Conservation (phyloP, 1,140 invertebrate species). For the Ylistrum balloti region DNA sequence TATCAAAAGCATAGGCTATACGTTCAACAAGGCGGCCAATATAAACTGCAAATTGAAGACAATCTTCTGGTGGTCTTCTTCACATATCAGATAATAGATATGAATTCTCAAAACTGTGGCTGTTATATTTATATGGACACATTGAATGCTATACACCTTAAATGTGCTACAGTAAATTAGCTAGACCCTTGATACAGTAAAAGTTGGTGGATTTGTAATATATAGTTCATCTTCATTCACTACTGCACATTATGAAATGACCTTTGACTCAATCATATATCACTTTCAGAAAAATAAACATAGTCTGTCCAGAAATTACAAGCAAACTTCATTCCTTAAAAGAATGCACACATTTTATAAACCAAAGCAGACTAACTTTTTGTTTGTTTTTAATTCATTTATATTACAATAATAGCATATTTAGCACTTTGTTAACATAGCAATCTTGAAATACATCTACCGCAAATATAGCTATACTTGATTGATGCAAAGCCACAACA, state of each 20-base stretch:
- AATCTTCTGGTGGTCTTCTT: too few relatives aligned
- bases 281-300: too few relatives aligned
- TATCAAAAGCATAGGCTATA: too few relatives aligned
- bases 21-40: too few relatives aligned
- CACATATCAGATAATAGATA: too few relatives aligned
- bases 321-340: background rate
- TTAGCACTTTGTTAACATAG: constrained; percentile 28
- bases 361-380: background rate
- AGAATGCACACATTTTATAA: constrained; percentile 14
- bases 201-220: background rate
- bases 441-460: constrained; percentile 3
- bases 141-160: too few relatives aligned
- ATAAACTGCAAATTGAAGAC: too few relatives aligned
- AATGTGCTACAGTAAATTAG: background rate
- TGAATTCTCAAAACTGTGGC: too few relatives aligned
- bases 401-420: background rate
- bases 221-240: background rate
- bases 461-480: constrained; percentile 17
- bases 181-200: constrained; percentile 14
- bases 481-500: constrained; percentile 38
- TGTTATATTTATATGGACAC: too few relatives aligned
- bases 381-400: background rate
- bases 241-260: background rate
- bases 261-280: too few relatives aligned
- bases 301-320: background rate